Evolutionary conservation across 2,888 invertebrate genomes (phyloP), one percentile per base, ranked within the genome.

Genomic region (Adelphocoris suturalis): DNA sequence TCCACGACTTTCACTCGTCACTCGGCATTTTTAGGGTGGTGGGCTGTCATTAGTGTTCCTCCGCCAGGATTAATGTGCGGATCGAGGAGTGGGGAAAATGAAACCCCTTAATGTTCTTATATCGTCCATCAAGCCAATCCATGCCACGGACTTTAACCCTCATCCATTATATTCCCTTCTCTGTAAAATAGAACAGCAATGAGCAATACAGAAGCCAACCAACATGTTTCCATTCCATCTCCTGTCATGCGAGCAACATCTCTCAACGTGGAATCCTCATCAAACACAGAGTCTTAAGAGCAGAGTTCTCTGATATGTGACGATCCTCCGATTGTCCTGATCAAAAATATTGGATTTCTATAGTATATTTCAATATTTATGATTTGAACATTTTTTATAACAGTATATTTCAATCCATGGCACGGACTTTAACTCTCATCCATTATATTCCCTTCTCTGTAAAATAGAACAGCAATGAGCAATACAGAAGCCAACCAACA

Each of bases 81-180:
- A 85, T 47, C 85, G 61, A 48, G 52, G 82, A 82, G 82, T 85
- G 61, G 37, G 68, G 85, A 52, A 82, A 82, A 82, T 52, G 48
- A 52, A 52, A 82, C 48, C 82, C 48, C 82, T 82, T 82, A 82
- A 82, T 52, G 82, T 82, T 82, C 82, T 82, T 82, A 82, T 82
- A 82, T 82, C 82, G 82, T 82, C 82, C 82, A 82, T 82, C 82
- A 82, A 82, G 82, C 82, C 82, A 82, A 82, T 82, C 82, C 82
- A 82, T 82, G 52, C 82, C 82, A 82, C 82, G 82, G 82, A 82
- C 82, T 82, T 61, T 37, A 28, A 57, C 61, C 46, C 14, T 68
- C 85, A 85, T 85, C 47, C 61, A 85, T 85, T 85, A 85, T 61
- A 61, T 57, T 46, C 46, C 19, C 61, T 57, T 55, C 61, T 7